phyloP scores from a whole-genome alignment of 1,140 invertebrate genomes.

The Drosophila nannoptera region DNA sequence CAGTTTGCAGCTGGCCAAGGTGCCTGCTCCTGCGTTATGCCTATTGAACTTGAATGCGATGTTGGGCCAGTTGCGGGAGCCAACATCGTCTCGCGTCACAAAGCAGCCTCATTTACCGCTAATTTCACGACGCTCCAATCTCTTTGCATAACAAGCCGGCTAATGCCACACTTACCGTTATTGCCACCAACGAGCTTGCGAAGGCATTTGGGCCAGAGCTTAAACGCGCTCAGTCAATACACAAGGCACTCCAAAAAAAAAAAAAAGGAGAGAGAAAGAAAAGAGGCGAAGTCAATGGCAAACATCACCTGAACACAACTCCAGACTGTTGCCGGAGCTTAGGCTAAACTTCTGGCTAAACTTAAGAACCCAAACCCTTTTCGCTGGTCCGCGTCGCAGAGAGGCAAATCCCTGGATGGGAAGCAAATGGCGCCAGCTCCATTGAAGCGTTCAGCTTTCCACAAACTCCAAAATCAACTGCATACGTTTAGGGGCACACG shows the following conservation, averaged over 20 bases:
- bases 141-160: constrained; percentile 51
- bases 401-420: constrained; percentile 61
- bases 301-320: constrained; percentile 58
- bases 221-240: constrained; percentile 43
- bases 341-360: constrained; percentile 13
- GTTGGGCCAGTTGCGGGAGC: constrained; percentile 1
- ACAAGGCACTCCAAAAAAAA: constrained; percentile 23
- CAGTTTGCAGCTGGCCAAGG: constrained; percentile 59
- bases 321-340: constrained; percentile 18
- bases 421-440: constrained; percentile 44
- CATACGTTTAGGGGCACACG: constrained; percentile 36
- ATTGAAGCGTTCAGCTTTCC: constrained; percentile 55
- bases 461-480: constrained; percentile 65
- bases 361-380: constrained; percentile 37
- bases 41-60: constrained; percentile 27
- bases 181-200: constrained; percentile 43
- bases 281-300: constrained; percentile 10
- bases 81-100: constrained; percentile 51
- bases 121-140: constrained; percentile 69
- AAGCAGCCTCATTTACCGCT: constrained; percentile 72
- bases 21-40: constrained; percentile 16
- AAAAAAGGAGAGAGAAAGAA: neutral
- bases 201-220: constrained; percentile 26
- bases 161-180: constrained; percentile 53
- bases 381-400: constrained; percentile 27